Conservation (phyloP, 2,797 vertebrate genomes). For the Heterohyrax brucei region DNA sequence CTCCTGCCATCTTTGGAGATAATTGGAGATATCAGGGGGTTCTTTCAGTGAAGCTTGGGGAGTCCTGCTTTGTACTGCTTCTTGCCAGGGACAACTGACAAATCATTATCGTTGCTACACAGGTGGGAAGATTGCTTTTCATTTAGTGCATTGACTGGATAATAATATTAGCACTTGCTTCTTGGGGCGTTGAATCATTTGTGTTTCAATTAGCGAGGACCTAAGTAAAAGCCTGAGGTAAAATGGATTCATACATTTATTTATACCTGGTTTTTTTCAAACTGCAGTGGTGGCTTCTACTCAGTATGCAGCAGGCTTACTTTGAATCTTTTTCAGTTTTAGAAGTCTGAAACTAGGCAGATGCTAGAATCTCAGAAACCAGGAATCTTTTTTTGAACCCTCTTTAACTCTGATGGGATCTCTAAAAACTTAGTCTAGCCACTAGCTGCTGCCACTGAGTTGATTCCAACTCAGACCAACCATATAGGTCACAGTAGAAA, state of each 20-base stretch:
- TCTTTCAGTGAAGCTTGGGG: neutral
- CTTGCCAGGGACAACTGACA: neutral
- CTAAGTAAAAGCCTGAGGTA: conserved; percentile 2
- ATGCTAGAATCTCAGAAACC: neutral
- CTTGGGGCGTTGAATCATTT: neutral
- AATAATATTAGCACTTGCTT: neutral
- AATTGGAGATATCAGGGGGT: neutral
- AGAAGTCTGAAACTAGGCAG: conserved; percentile 13
- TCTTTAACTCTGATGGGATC: neutral
- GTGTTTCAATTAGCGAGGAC: conserved; percentile 39
- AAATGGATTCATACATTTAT: conserved; percentile 9
- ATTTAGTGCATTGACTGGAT: neutral
- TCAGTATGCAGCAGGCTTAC: neutral
- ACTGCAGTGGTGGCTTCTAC: neutral
- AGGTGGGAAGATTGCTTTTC: neutral
- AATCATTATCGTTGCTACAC: neutral
- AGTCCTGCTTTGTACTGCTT: neutral
- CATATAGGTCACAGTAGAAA: too few species aligned
- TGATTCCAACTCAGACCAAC: too few species aligned
- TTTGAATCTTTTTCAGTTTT: neutral
- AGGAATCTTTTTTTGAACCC: neutral
- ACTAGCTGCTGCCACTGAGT: too few species aligned
- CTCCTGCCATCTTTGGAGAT: neutral
- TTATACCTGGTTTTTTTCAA: neutral
- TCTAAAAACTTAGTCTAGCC: neutral